A percentile compares a stretch with the other conserved stretches of the same genome.
These are phyloP conservation scores for Brachynemurus nebulosus DNA, from an alignment of 2,888 invertebrate species.

Conservation along the genomic window DNA sequence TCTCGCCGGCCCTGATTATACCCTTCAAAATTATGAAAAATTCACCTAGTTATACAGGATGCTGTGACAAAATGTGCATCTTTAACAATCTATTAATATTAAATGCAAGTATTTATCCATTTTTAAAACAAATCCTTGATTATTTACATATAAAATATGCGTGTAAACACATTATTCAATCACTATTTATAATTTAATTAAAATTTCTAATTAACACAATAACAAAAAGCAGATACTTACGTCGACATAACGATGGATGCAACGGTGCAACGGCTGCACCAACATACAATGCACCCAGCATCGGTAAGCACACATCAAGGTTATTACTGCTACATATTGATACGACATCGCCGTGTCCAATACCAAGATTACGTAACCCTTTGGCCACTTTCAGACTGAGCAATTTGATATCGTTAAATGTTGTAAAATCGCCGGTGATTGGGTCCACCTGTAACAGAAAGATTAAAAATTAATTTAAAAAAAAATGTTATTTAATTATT, in stretches of 20 bases:
- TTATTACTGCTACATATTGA: slow-evolving; percentile 7
- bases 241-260: slow-evolving; percentile 4
- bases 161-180: too few species aligned
- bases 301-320: slow-evolving; percentile 5
- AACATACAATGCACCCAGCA: slow-evolving; percentile 3
- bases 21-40: too few species aligned
- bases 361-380: slow-evolving; percentile 4
- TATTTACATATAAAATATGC: too few species aligned
- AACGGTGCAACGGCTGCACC: slow-evolving; percentile 5
- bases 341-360: slow-evolving; percentile 4
- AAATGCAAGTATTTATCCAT: too few species aligned
- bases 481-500: too few species aligned
- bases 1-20: too few species aligned
- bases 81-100: too few species aligned
- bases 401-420: slow-evolving; percentile 4
- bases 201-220: too few species aligned
- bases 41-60: too few species aligned
- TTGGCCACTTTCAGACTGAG: slow-evolving; percentile 4
- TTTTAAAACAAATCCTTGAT: too few species aligned
- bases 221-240: slow-evolving; percentile 4
- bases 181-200: too few species aligned
- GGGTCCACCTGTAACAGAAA: slow-evolving; percentile 5
- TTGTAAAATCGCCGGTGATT: slow-evolving; percentile 3
- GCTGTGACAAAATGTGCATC: too few species aligned
- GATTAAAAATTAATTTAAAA: not conserved